A percentile compares a stretch with the other conserved stretches of the same genome.
Conservation (phyloP, 1,140 invertebrate species). For the Choristoneura fumiferana region DNA sequence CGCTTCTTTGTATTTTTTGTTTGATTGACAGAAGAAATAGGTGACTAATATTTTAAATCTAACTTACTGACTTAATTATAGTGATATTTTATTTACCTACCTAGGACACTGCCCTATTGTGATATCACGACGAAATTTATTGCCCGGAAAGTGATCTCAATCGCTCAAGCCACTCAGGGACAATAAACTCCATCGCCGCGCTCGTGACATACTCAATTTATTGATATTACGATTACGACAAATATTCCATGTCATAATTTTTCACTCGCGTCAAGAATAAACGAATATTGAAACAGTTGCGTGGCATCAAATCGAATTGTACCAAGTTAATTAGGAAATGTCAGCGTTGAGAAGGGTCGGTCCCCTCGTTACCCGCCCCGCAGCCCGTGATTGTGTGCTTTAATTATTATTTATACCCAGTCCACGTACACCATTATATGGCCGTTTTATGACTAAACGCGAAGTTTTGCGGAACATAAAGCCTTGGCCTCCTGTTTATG, state of each 20-base stretch:
- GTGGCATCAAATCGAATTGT: constrained; percentile 57
- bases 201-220: background rate
- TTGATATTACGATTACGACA: background rate
- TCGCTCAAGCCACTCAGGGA: too few relatives aligned
- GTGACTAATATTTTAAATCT: too few relatives aligned
- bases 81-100: too few relatives aligned
- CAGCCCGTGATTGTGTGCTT: constrained; percentile 23
- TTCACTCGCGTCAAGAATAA: constrained; percentile 33
- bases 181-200: too few relatives aligned
- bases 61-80: too few relatives aligned
- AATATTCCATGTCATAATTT: constrained; percentile 13
- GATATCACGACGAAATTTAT: too few relatives aligned
- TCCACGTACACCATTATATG: constrained; percentile 7
- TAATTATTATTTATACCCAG: constrained; percentile 37
- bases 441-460: constrained; percentile 12
- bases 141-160: too few relatives aligned
- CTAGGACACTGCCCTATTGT: too few relatives aligned
- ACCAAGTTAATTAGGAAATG: constrained; percentile 62
- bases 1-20: too few relatives aligned
- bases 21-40: too few relatives aligned
- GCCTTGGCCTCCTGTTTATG: background rate
- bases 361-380: constrained; percentile 11
- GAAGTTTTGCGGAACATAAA: constrained; percentile 3
- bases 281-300: constrained; percentile 58
- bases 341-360: constrained; percentile 55